A percentile compares a stretch with the other conserved stretches of the same genome.
Evolutionary conservation across 2,797 vertebrate genomes (phyloP).

Genomic region (Molossus alvarezi): DNA sequence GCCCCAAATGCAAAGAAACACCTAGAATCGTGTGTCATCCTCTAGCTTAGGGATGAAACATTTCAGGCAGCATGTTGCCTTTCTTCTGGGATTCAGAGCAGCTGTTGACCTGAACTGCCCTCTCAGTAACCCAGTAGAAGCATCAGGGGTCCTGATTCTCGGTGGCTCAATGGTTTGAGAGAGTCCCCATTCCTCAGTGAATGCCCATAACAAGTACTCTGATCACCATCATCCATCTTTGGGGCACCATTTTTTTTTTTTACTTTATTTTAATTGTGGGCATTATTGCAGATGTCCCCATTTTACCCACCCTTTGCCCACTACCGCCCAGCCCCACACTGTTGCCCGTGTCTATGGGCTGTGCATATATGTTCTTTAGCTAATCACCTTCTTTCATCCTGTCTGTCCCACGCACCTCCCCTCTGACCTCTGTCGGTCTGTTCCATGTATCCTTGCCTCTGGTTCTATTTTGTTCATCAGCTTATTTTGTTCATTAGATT

Average conservation of each 20-base stretch:
- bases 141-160: neutral
- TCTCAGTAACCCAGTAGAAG: neutral
- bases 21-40: neutral
- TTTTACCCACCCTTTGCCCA: too few relatives aligned
- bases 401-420: too few relatives aligned
- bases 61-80: neutral
- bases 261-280: too few relatives aligned
- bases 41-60: neutral
- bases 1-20: neutral
- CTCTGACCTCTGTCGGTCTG: too few relatives aligned
- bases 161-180: neutral
- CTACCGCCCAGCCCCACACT: too few relatives aligned
- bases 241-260: neutral
- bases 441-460: too few relatives aligned
- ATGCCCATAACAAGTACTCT: neutral
- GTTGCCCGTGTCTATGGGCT: too few relatives aligned
- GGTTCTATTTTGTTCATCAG: too few relatives aligned
- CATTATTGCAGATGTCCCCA: too few relatives aligned
- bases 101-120: fast-evolving
- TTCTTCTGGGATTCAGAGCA: neutral
- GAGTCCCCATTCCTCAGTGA: neutral
- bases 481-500: too few relatives aligned
- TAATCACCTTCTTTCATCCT: too few relatives aligned
- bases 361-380: too few relatives aligned
- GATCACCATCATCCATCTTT: neutral